These are phyloP conservation scores for Spinus olivaceus DNA, from an alignment of 2,797 vertebrate genomes.

Conservation along the genomic window DNA sequence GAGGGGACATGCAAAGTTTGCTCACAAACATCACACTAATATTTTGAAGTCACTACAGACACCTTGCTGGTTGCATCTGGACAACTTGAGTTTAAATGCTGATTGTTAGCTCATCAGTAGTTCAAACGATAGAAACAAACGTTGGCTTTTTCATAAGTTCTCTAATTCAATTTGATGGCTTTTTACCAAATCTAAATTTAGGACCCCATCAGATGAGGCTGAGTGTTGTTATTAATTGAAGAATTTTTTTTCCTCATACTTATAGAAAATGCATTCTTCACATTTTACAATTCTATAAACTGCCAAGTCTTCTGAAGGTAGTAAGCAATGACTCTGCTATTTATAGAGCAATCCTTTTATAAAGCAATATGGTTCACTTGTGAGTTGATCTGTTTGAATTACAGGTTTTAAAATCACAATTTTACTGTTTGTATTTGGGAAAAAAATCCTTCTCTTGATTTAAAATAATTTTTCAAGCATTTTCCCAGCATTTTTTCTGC, in stretches of 20 bases:
- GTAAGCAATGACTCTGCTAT: not conserved
- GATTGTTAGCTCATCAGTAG: not conserved
- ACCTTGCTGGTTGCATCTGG: not conserved
- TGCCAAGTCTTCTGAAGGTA: not conserved
- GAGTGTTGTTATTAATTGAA: constrained; percentile 46
- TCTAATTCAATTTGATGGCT: constrained; percentile 16
- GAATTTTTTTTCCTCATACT: not conserved
- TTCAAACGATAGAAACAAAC: constrained; percentile 39
- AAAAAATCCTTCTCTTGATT: not conserved
- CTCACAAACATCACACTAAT: not conserved
- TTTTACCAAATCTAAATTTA: constrained; percentile 45
- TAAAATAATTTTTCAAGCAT: not conserved
- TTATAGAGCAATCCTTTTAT: not conserved
- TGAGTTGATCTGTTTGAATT: not conserved
- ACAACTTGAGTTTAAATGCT: not conserved
- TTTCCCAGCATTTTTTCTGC: not conserved
- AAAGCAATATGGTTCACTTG: not conserved
- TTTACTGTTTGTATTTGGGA: not conserved
- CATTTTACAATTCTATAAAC: constrained; percentile 43
- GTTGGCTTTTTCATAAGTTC: constrained; percentile 23
- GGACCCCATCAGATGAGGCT: not conserved
- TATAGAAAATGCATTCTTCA: constrained; percentile 23
- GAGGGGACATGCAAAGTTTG: not conserved
- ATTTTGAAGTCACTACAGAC: not conserved
- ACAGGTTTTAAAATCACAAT: not conserved